A percentile compares a stretch with the other conserved stretches of the same genome.
Evolutionary conservation across 2,113 vertebrate species (phyloP).

Genomic region (Nansenia antarctica): DNA sequence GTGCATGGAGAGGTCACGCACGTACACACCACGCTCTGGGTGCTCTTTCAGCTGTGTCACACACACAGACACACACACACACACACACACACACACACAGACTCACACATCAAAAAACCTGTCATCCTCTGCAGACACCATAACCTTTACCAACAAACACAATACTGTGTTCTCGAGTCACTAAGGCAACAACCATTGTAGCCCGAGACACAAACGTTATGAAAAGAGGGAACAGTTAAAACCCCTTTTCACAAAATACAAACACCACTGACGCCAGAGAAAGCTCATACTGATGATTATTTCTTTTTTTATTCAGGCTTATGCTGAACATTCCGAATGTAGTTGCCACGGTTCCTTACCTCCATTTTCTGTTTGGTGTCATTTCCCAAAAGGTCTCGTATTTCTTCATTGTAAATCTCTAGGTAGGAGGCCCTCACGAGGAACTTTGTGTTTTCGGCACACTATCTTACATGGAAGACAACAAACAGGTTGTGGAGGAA

Average conservation of each 20-base stretch:
- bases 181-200: conserved; percentile 39
- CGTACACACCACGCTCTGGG: conserved; percentile 80
- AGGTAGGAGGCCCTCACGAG: conserved; percentile 86
- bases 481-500: too few relatives aligned
- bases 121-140: conserved; percentile 18
- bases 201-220: not conserved
- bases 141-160: conserved; percentile 32
- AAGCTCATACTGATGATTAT: too few relatives aligned
- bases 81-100: conserved; percentile 25
- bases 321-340: too few relatives aligned
- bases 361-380: conserved; percentile 89
- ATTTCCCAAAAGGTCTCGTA: conserved; percentile 82
- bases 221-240: not conserved
- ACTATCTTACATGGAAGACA: conserved; percentile 65
- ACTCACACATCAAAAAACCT: not conserved
- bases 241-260: not conserved
- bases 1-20: conserved; percentile 86
- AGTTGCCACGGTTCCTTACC: conserved; percentile 67
- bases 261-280: not conserved
- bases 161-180: conserved; percentile 17
- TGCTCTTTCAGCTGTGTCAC: conserved; percentile 86
- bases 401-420: conserved; percentile 91
- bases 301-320: too few relatives aligned
- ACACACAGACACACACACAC: conserved; percentile 33
- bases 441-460: conserved; percentile 88